Evolutionary conservation across 2,888 invertebrate species (phyloP).

Genomic region (Drosophila diplacantha): DNA sequence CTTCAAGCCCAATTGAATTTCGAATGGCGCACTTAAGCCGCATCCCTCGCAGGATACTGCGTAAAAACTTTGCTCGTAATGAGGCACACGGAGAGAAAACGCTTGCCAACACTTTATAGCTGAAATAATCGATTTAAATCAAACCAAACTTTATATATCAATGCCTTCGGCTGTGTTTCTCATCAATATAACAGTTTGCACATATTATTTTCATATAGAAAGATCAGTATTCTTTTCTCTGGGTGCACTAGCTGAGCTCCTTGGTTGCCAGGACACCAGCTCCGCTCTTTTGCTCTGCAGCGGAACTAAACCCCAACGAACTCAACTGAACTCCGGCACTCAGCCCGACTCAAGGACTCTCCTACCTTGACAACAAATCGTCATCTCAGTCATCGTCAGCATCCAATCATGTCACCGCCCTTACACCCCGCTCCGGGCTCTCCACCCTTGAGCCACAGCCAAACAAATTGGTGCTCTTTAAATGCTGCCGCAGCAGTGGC

Average conservation of each 20-base stretch:
- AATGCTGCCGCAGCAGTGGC: constrained; percentile 28
- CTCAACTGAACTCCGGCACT: constrained; percentile 34
- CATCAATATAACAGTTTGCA: neutral
- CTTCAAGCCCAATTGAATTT: constrained; percentile 68
- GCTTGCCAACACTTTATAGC: accelerated
- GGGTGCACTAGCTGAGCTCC: constrained; percentile 13
- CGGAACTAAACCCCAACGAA: constrained; percentile 33
- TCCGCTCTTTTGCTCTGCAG: constrained; percentile 11
- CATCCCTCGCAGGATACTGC: constrained; percentile 44
- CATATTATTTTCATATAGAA: neutral
- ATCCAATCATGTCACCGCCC: constrained; percentile 42
- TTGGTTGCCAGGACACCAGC: constrained; percentile 37
- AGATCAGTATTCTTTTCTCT: neutral
- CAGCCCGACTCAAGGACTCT: constrained; percentile 19
- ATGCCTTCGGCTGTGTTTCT: neutral
- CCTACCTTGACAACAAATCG: constrained; percentile 50
- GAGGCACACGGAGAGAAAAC: constrained; percentile 35
- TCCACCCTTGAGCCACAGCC: constrained; percentile 15
- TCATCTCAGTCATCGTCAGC: constrained; percentile 38
- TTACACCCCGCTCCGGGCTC: neutral
- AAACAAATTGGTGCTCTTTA: constrained; percentile 38
- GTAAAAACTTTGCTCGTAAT: constrained; percentile 52
- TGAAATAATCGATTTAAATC: neutral
- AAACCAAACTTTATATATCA: neutral
- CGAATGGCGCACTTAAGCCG: constrained; percentile 56